Base-by-base conservation (phyloP, 2,888 invertebrate species). In the Agonopterix arenella region DNA sequence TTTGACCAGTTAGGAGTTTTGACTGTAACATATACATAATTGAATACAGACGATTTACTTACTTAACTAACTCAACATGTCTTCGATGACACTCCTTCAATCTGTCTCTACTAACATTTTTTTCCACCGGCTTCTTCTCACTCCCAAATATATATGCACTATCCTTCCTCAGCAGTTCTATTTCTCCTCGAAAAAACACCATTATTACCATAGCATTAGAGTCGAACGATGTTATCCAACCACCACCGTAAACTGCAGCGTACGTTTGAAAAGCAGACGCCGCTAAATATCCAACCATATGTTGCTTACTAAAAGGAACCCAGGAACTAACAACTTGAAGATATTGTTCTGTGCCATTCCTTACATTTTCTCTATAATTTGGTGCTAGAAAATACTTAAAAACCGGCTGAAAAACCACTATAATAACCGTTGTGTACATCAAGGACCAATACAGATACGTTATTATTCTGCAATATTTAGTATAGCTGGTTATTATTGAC, bases 181-280 rank as follows among this genome's bases (percentile, higher is more conserved):
- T 48, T 53, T 85, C 84, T 7, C 70, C 69, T 68, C 64, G 80
- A 46, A 88, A 81, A 56, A 84, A 88, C 0, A 84, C 80, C 88
- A 88, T 86, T 0, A 80, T 78, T 0, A 82, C 84, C 60, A 88
- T 77, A 0, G 84, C 76, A 36, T 77, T 84, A 0, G 81, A 75
- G 51, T 88, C 88, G 46, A 80, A 85, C 0, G 85, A 80, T 0
- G 83, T 83, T 4, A 88, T 85, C 84, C 84, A 86, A 0, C 84
- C 84, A 0, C 80, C 80, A 0, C 84, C 88, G 3, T 82, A 82
- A 0, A 84, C 72, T 0, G 84, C 73, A 0, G 75, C 82, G 44
- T 72, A 84, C n/a, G 73, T 76, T 58, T 88, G 85, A 37, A 68
- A 73, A 0, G 61, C 38, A 0, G 76, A 83, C 0, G 84, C 81